phyloP scores from a whole-genome alignment of 2,797 vertebrate genomes.

The Delichon dasypus region DNA sequence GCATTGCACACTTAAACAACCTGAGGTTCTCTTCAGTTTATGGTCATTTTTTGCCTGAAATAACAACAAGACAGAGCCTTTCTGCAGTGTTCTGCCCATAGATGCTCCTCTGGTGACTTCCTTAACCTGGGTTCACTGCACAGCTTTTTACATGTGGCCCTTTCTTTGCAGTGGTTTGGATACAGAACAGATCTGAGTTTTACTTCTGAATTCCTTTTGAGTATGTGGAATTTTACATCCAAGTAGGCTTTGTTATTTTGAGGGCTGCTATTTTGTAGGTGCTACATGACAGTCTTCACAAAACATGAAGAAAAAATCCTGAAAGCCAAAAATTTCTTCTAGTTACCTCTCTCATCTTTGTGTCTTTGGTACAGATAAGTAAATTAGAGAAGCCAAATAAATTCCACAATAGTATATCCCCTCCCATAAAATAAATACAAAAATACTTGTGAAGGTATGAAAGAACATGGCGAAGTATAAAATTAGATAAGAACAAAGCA shows the following conservation, averaged over 20 bases:
- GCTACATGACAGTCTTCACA: not conserved
- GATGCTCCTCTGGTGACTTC: not conserved
- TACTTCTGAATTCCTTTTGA: not conserved
- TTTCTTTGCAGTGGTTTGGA: not conserved
- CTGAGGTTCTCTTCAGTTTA: not conserved
- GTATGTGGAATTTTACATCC: not conserved
- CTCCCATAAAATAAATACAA: not conserved
- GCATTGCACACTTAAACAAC: not conserved
- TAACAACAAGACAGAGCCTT: not conserved
- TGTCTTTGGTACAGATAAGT: not conserved
- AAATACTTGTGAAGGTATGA: not conserved
- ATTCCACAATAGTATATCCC: not conserved
- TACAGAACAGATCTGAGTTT: not conserved
- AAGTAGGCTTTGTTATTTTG: not conserved
- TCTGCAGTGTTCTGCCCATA: not conserved
- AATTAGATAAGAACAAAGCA: not conserved
- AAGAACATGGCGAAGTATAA: not conserved
- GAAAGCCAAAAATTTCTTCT: not conserved
- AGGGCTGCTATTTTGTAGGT: not conserved
- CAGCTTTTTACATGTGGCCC: not conserved
- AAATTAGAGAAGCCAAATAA: not conserved
- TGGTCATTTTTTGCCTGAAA: not conserved
- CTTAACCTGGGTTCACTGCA: not conserved
- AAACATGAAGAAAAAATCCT: not conserved
- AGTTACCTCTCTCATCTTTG: not conserved